Evolutionary conservation across 2,113 vertebrate genomes (phyloP).

Genomic region (Corvus cornix): DNA sequence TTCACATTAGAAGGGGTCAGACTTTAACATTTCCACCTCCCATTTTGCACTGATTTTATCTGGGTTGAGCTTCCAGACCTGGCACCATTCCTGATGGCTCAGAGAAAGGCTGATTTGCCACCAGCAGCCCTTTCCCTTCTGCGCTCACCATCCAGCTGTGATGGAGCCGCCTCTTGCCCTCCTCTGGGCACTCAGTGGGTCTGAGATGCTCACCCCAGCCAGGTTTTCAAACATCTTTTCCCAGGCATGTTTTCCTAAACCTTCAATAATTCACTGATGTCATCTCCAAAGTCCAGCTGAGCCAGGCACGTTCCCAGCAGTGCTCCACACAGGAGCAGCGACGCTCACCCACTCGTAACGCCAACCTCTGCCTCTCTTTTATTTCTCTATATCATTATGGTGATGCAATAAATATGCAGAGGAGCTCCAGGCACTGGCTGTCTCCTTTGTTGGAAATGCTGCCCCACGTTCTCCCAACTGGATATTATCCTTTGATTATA

Average conservation of each 20-base stretch:
- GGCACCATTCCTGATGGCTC: background rate
- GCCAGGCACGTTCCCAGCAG: background rate
- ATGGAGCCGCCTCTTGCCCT: background rate
- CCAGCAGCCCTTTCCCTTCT: background rate
- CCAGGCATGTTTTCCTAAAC: background rate
- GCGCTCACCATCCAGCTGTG: background rate
- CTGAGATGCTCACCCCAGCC: background rate
- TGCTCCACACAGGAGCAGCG: background rate
- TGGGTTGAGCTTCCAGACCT: background rate
- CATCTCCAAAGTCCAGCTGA: background rate
- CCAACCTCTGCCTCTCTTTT: background rate
- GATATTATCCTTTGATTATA: constrained; percentile 39
- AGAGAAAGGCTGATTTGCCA: background rate
- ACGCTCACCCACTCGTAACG: background rate
- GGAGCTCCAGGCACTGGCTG: background rate
- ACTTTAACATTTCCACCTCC: background rate
- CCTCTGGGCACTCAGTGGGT: background rate
- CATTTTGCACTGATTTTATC: background rate
- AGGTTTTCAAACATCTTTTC: background rate
- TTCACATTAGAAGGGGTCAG: background rate
- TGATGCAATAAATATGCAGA: constrained; percentile 41
- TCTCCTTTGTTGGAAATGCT: background rate
- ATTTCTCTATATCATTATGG: constrained; percentile 49
- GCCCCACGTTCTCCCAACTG: background rate
- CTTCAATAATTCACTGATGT: background rate